Evolutionary conservation across 2,888 invertebrate species (phyloP).

Genomic region (Lordiphosa andalusiaca): DNA sequence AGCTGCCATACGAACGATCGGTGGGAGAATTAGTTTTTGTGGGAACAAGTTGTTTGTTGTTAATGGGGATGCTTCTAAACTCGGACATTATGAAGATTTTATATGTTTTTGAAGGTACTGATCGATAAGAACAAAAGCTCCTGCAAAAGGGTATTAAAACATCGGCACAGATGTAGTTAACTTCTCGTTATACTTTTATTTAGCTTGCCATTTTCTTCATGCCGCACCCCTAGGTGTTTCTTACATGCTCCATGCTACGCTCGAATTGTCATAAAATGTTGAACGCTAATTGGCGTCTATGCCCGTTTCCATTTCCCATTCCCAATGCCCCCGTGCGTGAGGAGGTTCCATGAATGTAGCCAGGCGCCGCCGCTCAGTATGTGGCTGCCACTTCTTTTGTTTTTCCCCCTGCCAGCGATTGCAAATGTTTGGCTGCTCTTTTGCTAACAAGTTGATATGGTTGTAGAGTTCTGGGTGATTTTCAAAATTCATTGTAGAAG

Average conservation of each 20-base stretch:
- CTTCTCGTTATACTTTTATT: constrained; percentile 5
- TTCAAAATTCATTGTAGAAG: constrained; percentile 18
- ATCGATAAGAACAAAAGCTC: too few species aligned
- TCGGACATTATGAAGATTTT: too few species aligned
- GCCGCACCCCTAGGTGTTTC: constrained; percentile 56
- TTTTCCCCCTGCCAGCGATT: constrained; percentile 14
- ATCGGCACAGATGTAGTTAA: too few species aligned
- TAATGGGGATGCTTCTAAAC: too few species aligned
- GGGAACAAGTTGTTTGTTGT: too few species aligned
- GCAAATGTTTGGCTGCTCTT: constrained; percentile 21
- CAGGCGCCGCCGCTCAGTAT: constrained; percentile 41
- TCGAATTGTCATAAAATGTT: constrained; percentile 76
- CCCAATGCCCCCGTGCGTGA: constrained; percentile 50
- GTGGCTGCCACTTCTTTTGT: constrained; percentile 59
- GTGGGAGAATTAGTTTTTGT: too few species aligned
- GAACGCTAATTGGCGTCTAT: constrained; percentile 75
- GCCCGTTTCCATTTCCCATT: constrained; percentile 7
- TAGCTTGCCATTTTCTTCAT: constrained; percentile 31
- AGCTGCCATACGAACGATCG: too few species aligned
- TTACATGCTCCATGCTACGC: constrained; percentile 47
- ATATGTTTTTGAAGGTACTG: too few species aligned
- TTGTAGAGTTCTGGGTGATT: constrained; percentile 15
- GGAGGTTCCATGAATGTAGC: constrained; percentile 38
- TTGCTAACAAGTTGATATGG: constrained; percentile 50
- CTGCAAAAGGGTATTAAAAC: too few species aligned